phyloP scores from a whole-genome alignment of 2,888 invertebrate species.

The Chloroclystis v-ata region DNA sequence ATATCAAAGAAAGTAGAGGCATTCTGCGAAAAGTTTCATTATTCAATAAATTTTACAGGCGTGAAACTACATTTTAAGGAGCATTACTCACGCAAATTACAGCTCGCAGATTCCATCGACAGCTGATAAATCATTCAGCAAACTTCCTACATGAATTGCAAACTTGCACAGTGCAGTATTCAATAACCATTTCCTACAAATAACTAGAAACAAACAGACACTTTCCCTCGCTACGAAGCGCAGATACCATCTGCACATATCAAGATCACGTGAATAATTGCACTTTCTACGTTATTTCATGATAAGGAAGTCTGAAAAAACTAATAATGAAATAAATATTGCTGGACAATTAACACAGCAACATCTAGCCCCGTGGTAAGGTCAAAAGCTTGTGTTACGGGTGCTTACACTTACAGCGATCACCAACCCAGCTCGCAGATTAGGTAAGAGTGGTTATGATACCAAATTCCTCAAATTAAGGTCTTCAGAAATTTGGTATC shows the following conservation, averaged over 20 bases:
- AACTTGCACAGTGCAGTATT: conserved; percentile 3
- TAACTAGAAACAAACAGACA: conserved; percentile 18
- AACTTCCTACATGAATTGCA: conserved; percentile 4
- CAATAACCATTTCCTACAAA: conserved; percentile 6
- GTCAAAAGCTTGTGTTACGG: too few species aligned
- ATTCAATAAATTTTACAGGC: conserved; percentile 35
- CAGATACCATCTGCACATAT: conserved; percentile 25
- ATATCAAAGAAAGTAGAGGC: conserved; percentile 15
- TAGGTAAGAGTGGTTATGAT: too few species aligned
- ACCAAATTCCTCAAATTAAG: too few species aligned
- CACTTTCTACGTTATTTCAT: conserved; percentile 39
- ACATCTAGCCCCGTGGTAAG: too few species aligned
- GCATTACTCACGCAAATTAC: conserved; percentile 44
- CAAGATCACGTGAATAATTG: conserved; percentile 40
- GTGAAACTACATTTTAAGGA: conserved; percentile 35
- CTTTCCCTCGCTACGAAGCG: conserved; percentile 24
- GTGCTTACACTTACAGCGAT: conserved; percentile 25
- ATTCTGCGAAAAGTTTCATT: conserved; percentile 28
- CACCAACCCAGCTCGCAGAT: too few species aligned
- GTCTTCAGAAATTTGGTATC: too few species aligned
- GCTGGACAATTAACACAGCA: too few species aligned
- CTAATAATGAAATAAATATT: too few species aligned
- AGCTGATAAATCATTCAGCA: not conserved
- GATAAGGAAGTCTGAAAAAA: conserved; percentile 34
- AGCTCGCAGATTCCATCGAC: not conserved